Evolutionary conservation across 2,113 vertebrate species (phyloP).

Genomic region (Scatophagus argus): DNA sequence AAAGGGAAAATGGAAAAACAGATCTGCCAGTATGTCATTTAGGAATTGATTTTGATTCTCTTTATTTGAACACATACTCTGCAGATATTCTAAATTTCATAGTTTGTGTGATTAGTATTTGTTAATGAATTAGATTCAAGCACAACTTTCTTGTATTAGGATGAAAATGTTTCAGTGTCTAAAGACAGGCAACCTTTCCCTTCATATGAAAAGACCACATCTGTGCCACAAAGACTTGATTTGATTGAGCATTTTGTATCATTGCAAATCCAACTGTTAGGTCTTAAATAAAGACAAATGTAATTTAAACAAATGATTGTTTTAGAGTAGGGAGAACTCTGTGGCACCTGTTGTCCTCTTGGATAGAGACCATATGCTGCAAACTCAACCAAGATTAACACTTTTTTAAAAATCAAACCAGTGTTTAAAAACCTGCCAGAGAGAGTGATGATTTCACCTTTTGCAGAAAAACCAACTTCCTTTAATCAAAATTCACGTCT

Average conservation of each 20-base stretch:
- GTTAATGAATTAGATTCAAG: background rate
- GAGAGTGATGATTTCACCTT: background rate
- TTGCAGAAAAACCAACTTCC: background rate
- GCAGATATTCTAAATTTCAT: background rate
- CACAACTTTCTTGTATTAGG: background rate
- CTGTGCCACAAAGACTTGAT: background rate
- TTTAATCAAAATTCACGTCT: constrained; percentile 9
- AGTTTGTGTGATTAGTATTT: background rate
- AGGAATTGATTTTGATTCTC: background rate
- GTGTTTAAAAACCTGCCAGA: background rate
- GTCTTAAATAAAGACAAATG: background rate
- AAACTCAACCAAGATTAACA: constrained; percentile 9
- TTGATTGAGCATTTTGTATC: background rate
- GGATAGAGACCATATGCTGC: constrained; percentile 3
- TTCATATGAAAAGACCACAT: background rate
- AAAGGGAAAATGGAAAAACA: background rate
- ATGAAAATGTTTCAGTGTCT: background rate
- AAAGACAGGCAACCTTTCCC: background rate
- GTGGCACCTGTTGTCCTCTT: constrained; percentile 57
- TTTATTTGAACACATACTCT: background rate
- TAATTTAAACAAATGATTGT: background rate
- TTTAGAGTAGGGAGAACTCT: background rate
- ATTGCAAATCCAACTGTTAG: background rate
- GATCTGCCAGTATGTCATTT: background rate
- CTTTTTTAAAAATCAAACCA: background rate